These are phyloP conservation scores for Syncerus caffer DNA, from an alignment of 2,797 vertebrate species.

Conservation along the genomic window DNA sequence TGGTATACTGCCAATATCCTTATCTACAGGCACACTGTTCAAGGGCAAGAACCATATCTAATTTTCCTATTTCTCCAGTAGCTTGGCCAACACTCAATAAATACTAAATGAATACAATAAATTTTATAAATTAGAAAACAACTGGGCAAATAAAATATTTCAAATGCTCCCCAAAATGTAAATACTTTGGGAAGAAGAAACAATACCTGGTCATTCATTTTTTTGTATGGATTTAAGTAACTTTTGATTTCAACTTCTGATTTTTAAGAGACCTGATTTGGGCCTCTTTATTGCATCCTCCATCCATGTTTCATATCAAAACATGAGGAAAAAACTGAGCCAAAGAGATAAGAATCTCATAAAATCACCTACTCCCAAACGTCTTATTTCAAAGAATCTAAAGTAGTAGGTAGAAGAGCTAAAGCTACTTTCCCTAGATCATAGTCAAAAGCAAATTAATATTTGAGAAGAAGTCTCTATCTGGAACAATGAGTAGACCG, in stretches of 20 bases:
- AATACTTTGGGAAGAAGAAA: not conserved
- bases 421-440: not conserved
- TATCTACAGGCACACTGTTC: not conserved
- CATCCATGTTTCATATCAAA: not conserved
- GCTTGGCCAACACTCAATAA: not conserved
- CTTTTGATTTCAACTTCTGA: not conserved
- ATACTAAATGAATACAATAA: not conserved
- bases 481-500: not conserved
- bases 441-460: not conserved
- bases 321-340: not conserved
- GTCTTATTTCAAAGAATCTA: not conserved
- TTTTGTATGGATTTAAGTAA: constrained; percentile 4
- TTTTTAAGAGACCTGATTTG: not conserved
- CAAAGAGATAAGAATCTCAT: not conserved
- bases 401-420: not conserved
- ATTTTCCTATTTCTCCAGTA: not conserved
- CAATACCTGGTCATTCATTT: not conserved
- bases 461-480: not conserved
- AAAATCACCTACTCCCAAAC: not conserved
- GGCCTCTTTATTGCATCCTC: not conserved
- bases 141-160: not conserved
- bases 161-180: not conserved
- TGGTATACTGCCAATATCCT: not conserved
- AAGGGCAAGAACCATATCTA: not conserved
- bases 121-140: not conserved